Percentiles rank a stretch among this genome's conserved stretches.
phyloP scores from a whole-genome alignment of 2,113 vertebrate genomes.

The Numenius arquata region DNA sequence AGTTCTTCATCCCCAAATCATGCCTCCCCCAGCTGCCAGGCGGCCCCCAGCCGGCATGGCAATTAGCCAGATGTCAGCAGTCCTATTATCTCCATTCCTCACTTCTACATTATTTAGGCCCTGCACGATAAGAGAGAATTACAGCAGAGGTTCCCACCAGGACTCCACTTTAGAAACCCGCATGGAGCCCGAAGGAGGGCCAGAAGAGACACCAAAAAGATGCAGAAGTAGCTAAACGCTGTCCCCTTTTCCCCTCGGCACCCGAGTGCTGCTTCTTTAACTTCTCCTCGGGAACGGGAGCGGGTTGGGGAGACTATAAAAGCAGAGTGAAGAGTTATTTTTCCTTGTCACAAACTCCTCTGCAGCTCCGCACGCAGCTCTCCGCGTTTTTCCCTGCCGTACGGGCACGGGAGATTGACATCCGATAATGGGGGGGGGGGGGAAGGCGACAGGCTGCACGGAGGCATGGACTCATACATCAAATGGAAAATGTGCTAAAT shows the following conservation, averaged over 20 bases:
- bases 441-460: background rate
- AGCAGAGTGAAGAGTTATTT: background rate
- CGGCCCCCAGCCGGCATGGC: constrained; percentile 41
- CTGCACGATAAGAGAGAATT: background rate
- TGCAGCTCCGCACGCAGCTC: background rate
- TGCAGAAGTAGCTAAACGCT: background rate
- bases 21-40: constrained; percentile 19
- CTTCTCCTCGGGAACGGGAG: background rate
- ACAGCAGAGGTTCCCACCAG: background rate
- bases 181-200: background rate
- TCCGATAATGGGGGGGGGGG: background rate
- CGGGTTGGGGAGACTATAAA: background rate
- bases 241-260: background rate
- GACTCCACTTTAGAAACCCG: constrained; percentile 2
- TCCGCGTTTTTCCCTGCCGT: no score
- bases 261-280: background rate
- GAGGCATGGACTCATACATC: background rate
- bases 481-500: background rate
- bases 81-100: constrained; percentile 39
- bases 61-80: constrained; percentile 72
- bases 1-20: constrained; percentile 48
- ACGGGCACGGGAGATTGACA: background rate
- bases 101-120: constrained; percentile 37
- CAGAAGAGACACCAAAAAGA: background rate
- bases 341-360: background rate